phyloP scores from a whole-genome alignment of 2,888 invertebrate genomes.

The Toxonevra muliebris region DNA sequence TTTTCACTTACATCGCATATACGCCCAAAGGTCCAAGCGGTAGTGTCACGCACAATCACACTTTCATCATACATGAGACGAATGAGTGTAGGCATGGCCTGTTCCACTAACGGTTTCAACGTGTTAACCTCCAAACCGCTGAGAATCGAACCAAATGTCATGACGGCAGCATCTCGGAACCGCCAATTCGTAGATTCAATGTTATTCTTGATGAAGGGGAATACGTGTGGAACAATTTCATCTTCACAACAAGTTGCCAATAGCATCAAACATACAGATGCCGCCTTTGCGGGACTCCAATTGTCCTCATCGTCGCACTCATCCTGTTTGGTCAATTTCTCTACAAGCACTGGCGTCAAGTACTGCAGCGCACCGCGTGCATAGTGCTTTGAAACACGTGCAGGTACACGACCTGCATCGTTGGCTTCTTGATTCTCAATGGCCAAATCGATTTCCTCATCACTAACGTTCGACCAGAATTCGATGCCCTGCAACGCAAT shows the following conservation, averaged over 20 bases:
- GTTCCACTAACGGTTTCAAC: slow-evolving; percentile 92
- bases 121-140: slow-evolving; percentile 90
- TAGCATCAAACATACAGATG: slow-evolving; percentile 98
- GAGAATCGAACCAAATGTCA: slow-evolving; percentile 96
- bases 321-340: slow-evolving; percentile 94
- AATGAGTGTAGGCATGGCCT: slow-evolving; percentile 96
- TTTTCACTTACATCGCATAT: slow-evolving; percentile 82
- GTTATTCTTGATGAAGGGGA: slow-evolving; percentile 96
- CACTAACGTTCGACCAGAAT: slow-evolving; percentile 99
- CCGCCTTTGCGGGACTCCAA: slow-evolving; percentile 99
- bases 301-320: slow-evolving; percentile 98
- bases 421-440: slow-evolving; percentile 94
- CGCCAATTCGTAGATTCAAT: slow-evolving; percentile 94
- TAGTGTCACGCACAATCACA: slow-evolving; percentile 95
- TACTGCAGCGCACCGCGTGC: slow-evolving; percentile 98
- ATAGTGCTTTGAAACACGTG: slow-evolving; percentile 92
- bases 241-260: slow-evolving; percentile 97
- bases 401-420: slow-evolving; percentile 93
- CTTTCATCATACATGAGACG: slow-evolving; percentile 93
- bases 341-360: slow-evolving; percentile 92
- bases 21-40: slow-evolving; percentile 98
- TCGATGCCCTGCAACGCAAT: slow-evolving; percentile 98
- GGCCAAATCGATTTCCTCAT: slow-evolving; percentile 96
- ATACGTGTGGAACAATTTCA: slow-evolving; percentile 92
- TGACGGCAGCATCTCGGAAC: slow-evolving; percentile 93